Conservation (phyloP, 2,797 vertebrate genomes). For the Enteromius mattozi region DNA sequence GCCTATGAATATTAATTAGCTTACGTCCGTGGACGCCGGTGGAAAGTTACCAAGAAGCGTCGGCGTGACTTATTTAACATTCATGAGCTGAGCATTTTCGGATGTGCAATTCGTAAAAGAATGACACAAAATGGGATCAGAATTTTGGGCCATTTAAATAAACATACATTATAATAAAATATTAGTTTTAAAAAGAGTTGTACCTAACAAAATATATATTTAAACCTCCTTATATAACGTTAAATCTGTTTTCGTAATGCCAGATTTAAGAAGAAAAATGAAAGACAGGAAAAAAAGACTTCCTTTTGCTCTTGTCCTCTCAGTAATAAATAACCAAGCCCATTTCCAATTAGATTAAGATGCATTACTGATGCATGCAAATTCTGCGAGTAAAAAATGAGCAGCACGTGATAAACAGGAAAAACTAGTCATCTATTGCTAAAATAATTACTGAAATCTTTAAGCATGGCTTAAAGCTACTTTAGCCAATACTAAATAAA, state of each 20-base stretch:
- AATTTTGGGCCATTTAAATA: not conserved
- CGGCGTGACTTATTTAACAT: conserved; percentile 21
- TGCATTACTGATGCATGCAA: conserved; percentile 44
- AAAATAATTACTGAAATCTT: not conserved
- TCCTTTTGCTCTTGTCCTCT: conserved; percentile 19
- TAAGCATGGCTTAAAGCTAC: not conserved
- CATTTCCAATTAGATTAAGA: conserved; percentile 56
- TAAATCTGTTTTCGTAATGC: not conserved
- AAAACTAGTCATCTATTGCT: not conserved
- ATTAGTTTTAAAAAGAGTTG: not conserved
- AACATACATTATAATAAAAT: not conserved
- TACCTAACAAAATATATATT: not conserved
- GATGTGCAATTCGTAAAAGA: conserved; percentile 30
- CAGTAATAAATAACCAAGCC: conserved; percentile 49
- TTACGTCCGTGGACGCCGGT: not conserved
- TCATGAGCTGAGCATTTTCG: conserved; percentile 1
- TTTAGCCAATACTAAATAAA: not conserved
- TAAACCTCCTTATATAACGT: not conserved
- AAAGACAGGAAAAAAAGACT: not conserved
- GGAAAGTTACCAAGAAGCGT: conserved; percentile 5
- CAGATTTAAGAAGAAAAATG: not conserved
- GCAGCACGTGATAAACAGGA: not conserved
- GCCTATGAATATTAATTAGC: conserved; percentile 26
- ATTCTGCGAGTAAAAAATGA: conserved; percentile 7
- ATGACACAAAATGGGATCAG: conserved; percentile 57